Base-by-base conservation (phyloP, 2,797 vertebrate species). In the Kryptolebias ocellatus region DNA sequence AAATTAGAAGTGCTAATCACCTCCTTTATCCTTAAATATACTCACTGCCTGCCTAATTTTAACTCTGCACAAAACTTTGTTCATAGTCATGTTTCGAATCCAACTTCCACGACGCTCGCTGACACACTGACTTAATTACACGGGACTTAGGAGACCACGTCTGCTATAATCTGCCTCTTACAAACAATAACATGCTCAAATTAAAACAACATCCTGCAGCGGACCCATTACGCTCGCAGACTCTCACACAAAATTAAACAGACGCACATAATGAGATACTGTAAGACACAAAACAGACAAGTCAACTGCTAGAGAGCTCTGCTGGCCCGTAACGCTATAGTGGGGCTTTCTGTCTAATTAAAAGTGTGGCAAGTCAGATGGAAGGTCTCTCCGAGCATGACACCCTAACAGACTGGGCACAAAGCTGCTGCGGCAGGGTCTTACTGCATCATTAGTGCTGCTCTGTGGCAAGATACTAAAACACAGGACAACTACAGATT, bases 131-230 rank as follows among this genome's bases (percentile, higher is more conserved):
- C 83, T 84, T 84, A 88, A 91, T 88, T 83, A 89, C 64, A 74
- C 64, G 57, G 70, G 74, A 82, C 54, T 83, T 83, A 54, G 67
- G 77, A 67, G 72, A 63, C 62, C 69, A 64, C 62, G 81, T 74
- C 72, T 62, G 73, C 79, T 53, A 64, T 87, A 89, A 90, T 88
- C 85, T 79, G 70, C 15, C 60, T 74, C 67, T 50, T 65, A 67
- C 72, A 85, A 90, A 90, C 87, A 90, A 86, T 86, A 74, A 82
- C 81, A 67, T 63, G 70, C 69, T 67, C 60, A 83, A 89, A 86
- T 86, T 83, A 83, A 87, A 86, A 86, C 18, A 81, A 84, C 80
- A 79, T 83, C 85, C 72, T 77, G 74, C 56, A 54, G 79, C 55
- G 11, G 64, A 12, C 53, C 37, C 64, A 70, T 72, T 72, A 79